phyloP scores from a whole-genome alignment of 2,797 vertebrate species.

The Hippopotamyrus pictus region DNA sequence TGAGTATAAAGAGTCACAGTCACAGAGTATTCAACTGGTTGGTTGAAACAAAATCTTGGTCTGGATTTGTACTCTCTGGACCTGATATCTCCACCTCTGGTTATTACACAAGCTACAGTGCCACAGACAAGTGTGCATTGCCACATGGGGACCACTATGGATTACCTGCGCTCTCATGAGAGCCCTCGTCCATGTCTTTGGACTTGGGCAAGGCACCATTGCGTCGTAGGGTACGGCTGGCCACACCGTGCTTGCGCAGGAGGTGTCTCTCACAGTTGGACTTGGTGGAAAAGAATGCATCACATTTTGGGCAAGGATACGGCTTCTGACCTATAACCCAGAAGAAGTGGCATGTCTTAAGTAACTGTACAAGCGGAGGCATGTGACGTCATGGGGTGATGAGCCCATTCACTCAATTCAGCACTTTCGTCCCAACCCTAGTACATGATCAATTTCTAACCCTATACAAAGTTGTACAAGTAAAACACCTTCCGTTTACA shows the following conservation, averaged over 20 bases:
- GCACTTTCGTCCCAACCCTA: not conserved
- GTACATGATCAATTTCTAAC: not conserved
- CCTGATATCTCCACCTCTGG: not conserved
- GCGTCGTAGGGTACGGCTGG: conserved; percentile 67
- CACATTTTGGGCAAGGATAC: conserved; percentile 74
- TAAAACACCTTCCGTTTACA: not conserved
- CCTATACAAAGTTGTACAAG: not conserved
- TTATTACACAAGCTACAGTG: not conserved
- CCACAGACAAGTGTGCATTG: not conserved
- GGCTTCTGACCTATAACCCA: conserved; percentile 72
- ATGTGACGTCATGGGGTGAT: not conserved
- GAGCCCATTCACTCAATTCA: not conserved
- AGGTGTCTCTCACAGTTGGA: conserved; percentile 86
- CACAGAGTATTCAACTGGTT: not conserved
- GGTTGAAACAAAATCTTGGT: not conserved
- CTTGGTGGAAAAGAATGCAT: conserved; percentile 80
- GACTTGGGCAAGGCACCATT: conserved; percentile 61
- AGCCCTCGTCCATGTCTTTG: conserved; percentile 65
- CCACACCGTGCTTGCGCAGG: conserved; percentile 74
- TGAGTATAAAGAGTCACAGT: not conserved
- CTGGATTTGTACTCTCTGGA: not conserved
- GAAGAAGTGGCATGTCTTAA: not conserved
- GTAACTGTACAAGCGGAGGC: not conserved
- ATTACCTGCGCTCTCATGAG: conserved; percentile 65
- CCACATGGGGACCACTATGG: not conserved